Base-by-base conservation (phyloP, 2,797 vertebrate genomes). In the Gymnopithys bicolor region DNA sequence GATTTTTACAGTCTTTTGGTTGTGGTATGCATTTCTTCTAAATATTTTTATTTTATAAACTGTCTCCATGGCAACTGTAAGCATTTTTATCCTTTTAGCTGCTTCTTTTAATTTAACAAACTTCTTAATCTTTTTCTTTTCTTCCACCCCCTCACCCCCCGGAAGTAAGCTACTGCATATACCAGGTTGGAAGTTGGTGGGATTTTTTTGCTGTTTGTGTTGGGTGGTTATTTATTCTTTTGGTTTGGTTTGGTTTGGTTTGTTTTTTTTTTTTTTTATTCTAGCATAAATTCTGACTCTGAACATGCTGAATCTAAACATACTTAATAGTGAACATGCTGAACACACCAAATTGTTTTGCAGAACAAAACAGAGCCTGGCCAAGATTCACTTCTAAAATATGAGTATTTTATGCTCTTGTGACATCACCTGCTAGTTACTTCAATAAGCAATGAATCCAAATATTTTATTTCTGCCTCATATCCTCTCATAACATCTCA, bases 21-120 rank as follows among this genome's bases (percentile, higher is more conserved):
- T 86, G n/a, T 10, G 5, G 10, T 33, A 53, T 43, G 30, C 8
- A 16, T 68, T 89, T 91, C 53, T 68, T 89, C 28, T 71, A 82
- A 89, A 56, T 11, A 55, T 87, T 85, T 96, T 85, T 92, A 77
- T 89, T 93, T 93, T 62, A 91, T 85, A 78, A 81, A 51, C 23
- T 41, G 17, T 74, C 51, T 81, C 84, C 79, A 68, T 90, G 68
- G 39, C 13, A 94, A 91, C 84, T 45, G 23, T 53, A 87, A 91
- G n/a, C 37, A 68, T 78, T 91, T 95, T 92, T 83, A 75, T 85
- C 33, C 37, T 76, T 84, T 67, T 83, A 89, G 37, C 10, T 41
- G 16, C 39, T 87, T 28, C 25, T 89, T 87, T 83, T 67, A 79
- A 87, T 59, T 86, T 71, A 90, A 78, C 18, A 75, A 84, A 8